A percentile compares a stretch with the other conserved stretches of the same genome.
These are phyloP conservation scores for Phortica variegata DNA, from an alignment of 1,140 invertebrate species.

Conservation along the genomic window DNA sequence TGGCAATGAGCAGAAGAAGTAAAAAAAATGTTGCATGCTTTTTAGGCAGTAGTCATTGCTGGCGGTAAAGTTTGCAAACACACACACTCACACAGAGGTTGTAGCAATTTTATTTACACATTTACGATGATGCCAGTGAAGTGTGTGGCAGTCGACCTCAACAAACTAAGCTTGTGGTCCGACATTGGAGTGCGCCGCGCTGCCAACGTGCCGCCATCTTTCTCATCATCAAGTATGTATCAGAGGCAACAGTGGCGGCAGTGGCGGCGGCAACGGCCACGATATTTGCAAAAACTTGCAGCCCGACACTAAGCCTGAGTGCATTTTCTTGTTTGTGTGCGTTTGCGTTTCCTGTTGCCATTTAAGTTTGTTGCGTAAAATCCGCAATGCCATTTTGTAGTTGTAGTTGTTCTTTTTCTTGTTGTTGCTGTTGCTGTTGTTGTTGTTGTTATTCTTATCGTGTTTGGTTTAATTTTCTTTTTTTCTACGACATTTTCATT, in stretches of 20 bases:
- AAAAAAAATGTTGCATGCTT: slow-evolving; percentile 11
- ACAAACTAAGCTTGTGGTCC: slow-evolving; percentile 51
- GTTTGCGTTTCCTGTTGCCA: slow-evolving; percentile 29
- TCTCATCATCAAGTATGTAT: no score
- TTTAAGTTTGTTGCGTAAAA: slow-evolving; percentile 49
- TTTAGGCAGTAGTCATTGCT: background rate
- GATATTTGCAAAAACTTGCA: slow-evolving; percentile 1
- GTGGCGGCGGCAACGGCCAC: no score
- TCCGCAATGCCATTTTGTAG: slow-evolving; percentile 53
- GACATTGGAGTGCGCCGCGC: no score
- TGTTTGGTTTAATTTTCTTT: slow-evolving; percentile 3
- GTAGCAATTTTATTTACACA: background rate
- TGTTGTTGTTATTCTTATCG: slow-evolving; percentile 6
- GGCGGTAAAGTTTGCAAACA: background rate
- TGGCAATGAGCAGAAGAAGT: slow-evolving; percentile 6
- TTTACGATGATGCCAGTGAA: slow-evolving; percentile 13
- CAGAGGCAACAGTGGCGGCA: no score
- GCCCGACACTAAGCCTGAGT: slow-evolving; percentile 53
- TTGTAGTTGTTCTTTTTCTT: slow-evolving; percentile 53
- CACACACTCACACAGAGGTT: background rate
- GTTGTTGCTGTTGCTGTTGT: slow-evolving; percentile 10
- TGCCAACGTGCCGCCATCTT: no score
- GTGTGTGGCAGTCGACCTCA: slow-evolving; percentile 37
- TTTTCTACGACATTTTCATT: slow-evolving; percentile 12
- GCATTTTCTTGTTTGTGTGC: slow-evolving; percentile 54